A percentile compares a stretch with the other conserved stretches of the same genome.
These are phyloP conservation scores for Macrophya alboannulata DNA, from an alignment of 2,888 invertebrate species.

Conservation along the genomic window DNA sequence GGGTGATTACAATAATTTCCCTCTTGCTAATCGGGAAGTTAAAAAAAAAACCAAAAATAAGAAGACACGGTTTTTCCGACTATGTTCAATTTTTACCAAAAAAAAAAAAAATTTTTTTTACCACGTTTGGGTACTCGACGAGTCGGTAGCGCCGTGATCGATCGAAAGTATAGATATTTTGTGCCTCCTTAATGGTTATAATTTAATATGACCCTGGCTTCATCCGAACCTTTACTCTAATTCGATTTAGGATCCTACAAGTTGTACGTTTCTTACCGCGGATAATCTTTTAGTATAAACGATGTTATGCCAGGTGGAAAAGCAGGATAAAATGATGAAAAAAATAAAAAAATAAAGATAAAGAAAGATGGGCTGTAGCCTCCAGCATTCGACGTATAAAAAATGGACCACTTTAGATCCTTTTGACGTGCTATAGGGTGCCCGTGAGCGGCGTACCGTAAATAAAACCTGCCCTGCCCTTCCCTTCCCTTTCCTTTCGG, in stretches of 20 bases:
- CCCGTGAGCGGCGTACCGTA: constrained; percentile 55
- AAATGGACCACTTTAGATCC: constrained; percentile 49
- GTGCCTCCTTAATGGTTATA: not conserved
- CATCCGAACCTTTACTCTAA: not conserved
- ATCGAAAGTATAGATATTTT: not conserved
- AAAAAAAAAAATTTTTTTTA: not conserved
- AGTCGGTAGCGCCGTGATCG: not conserved
- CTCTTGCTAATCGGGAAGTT: too few species aligned
- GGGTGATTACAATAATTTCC: too few species aligned
- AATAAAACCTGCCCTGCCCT: constrained; percentile 67
- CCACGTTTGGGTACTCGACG: not conserved
- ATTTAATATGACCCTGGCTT: not conserved
- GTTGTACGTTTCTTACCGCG: not conserved
- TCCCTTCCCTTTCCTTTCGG: constrained; percentile 62
- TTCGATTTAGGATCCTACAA: not conserved
- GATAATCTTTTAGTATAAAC: not conserved
- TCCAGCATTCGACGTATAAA: not conserved
- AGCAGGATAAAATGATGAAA: not conserved
- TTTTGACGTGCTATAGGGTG: constrained; percentile 45
- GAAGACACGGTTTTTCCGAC: too few species aligned
- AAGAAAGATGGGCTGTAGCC: not conserved
- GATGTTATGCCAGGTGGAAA: constrained; percentile 22
- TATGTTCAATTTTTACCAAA: too few species aligned
- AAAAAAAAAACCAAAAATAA: too few species aligned
- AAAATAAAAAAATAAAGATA: too few species aligned